Evolutionary conservation across 2,888 invertebrate species (phyloP).

Genomic region (Notodonta dromedarius): DNA sequence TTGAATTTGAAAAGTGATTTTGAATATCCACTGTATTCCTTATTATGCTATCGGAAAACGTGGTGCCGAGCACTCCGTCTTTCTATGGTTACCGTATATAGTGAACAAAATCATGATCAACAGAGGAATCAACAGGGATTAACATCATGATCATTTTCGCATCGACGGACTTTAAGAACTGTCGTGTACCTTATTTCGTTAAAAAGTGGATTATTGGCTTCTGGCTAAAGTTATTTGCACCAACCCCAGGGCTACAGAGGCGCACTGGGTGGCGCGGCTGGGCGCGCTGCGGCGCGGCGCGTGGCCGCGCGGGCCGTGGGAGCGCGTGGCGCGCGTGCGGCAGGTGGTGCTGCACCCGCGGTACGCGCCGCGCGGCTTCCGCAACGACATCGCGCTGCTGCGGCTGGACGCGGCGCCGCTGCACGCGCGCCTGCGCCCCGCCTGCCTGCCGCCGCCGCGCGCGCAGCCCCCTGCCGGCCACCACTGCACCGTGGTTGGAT

Average conservation of each 20-base stretch:
- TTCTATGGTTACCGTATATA: too few relatives aligned
- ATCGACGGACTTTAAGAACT: too few relatives aligned
- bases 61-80: too few relatives aligned
- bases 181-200: too few relatives aligned
- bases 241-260: conserved; percentile 85
- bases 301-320: conserved; percentile 90
- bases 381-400: conserved; percentile 91
- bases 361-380: conserved; percentile 90
- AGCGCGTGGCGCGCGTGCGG: conserved; percentile 87
- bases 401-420: conserved; percentile 82
- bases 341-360: conserved; percentile 88
- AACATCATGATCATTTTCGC: too few relatives aligned
- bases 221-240: too few relatives aligned
- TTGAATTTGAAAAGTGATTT: too few relatives aligned
- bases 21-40: too few relatives aligned
- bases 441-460: conserved; percentile 84
- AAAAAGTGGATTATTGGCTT: neutral
- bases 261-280: conserved; percentile 92
- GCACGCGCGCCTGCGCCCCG: conserved; percentile 75
- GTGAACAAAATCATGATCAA: too few relatives aligned
- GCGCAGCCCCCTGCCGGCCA: conserved; percentile 85
- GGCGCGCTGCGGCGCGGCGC: conserved; percentile 90
- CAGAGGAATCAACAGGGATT: too few relatives aligned
- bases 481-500: conserved; percentile 91
- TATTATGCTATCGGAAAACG: too few relatives aligned